Conservation (phyloP, 2,797 vertebrate genomes). For the Rhinella marina region DNA sequence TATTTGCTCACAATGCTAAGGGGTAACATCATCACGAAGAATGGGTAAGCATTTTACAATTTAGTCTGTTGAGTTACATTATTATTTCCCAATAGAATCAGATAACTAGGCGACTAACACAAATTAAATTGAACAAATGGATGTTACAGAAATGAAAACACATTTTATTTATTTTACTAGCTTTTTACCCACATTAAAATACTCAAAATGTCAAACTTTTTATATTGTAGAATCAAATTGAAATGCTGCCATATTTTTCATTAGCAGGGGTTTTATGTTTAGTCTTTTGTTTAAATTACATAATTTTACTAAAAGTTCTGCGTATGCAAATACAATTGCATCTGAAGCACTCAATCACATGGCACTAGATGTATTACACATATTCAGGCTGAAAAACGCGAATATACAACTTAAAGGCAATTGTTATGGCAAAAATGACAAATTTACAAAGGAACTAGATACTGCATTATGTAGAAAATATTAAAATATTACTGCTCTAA, state of each 20-base stretch:
- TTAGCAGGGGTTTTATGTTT: constrained; percentile 29
- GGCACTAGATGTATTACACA: constrained; percentile 19
- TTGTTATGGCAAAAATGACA: not conserved
- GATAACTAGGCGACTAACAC: constrained; percentile 21
- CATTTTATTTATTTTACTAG: constrained; percentile 54
- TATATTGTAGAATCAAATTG: constrained; percentile 36
- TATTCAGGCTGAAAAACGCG: not conserved
- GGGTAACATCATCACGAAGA: not conserved
- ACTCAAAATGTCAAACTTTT: not conserved
- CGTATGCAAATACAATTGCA: constrained; percentile 20
- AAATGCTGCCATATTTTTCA: constrained; percentile 48
- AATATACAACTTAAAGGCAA: constrained; percentile 8
- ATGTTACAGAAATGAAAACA: constrained; percentile 36
- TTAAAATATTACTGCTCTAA: too few relatives aligned
- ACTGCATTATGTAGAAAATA: not conserved
- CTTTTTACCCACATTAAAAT: constrained; percentile 42
- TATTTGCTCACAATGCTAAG: constrained; percentile 1
- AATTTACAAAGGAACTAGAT: not conserved
- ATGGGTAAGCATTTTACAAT: constrained; percentile 6
- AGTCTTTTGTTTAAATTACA: constrained; percentile 28
- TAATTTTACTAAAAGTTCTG: constrained; percentile 12
- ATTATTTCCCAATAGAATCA: constrained; percentile 15
- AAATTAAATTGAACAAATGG: constrained; percentile 42
- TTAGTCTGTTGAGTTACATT: constrained; percentile 33
- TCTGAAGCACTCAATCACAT: constrained; percentile 19